Conservation (phyloP, 2,113 vertebrate genomes). For the Calonectris borealis region DNA sequence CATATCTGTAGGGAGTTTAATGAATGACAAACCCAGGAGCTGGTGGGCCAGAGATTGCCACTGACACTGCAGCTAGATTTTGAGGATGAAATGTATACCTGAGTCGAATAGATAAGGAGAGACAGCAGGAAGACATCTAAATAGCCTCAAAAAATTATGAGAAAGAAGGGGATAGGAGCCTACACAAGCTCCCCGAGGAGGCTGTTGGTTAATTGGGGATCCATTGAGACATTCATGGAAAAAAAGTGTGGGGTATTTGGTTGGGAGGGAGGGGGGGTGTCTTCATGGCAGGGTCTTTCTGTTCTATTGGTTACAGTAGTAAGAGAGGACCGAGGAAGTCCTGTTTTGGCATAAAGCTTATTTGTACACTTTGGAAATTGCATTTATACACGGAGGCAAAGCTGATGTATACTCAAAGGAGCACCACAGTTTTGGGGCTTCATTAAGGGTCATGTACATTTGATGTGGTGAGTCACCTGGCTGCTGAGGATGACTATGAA, state of each 20-base stretch:
- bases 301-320: background rate
- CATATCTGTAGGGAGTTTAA: background rate
- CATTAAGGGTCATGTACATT: accelerated
- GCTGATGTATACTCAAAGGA: background rate
- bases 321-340: background rate
- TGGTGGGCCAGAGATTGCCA: background rate
- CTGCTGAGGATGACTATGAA: background rate
- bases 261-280: background rate
- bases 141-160: background rate
- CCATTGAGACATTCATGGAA: background rate
- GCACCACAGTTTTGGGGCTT: background rate
- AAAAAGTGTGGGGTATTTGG: background rate
- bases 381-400: background rate
- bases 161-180: background rate
- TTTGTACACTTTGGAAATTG: background rate
- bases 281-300: background rate
- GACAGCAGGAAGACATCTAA: background rate
- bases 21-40: background rate
- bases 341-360: background rate
- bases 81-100: background rate
- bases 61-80: background rate
- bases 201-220: background rate
- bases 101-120: background rate
- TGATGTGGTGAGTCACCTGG: background rate
- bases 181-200: accelerated